phyloP scores from a whole-genome alignment of 1,140 invertebrate genomes.

The Palaemon carinicauda region DNA sequence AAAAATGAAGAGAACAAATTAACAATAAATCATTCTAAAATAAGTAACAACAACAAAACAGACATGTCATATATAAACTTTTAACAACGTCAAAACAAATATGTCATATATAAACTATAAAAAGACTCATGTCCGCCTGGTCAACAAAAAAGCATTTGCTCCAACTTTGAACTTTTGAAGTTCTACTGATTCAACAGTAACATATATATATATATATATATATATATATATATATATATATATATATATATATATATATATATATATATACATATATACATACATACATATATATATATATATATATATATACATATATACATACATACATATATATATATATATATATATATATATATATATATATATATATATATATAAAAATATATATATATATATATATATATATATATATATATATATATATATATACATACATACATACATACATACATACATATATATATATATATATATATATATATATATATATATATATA shows the following conservation, averaged over 20 bases:
- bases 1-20: no score
- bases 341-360: neutral
- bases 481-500: conserved; percentile 28
- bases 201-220: no score
- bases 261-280: conserved; percentile 23
- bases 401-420: conserved; percentile 32
- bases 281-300: conserved; percentile 20
- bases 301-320: conserved; percentile 12
- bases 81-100: no score
- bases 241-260: conserved; percentile 29
- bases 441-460: conserved; percentile 18
- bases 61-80: no score
- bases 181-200: no score
- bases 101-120: no score
- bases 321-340: neutral
- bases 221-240: no score
- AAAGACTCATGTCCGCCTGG: no score
- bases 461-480: conserved; percentile 32
- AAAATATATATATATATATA: conserved; percentile 26
- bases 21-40: no score
- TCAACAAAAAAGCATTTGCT: no score
- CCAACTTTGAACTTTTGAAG: no score
- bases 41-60: no score
- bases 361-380: conserved; percentile 15
- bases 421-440: conserved; percentile 23